phyloP scores from a whole-genome alignment of 2,113 vertebrate species.

The Poeciliopsis retropinna region DNA sequence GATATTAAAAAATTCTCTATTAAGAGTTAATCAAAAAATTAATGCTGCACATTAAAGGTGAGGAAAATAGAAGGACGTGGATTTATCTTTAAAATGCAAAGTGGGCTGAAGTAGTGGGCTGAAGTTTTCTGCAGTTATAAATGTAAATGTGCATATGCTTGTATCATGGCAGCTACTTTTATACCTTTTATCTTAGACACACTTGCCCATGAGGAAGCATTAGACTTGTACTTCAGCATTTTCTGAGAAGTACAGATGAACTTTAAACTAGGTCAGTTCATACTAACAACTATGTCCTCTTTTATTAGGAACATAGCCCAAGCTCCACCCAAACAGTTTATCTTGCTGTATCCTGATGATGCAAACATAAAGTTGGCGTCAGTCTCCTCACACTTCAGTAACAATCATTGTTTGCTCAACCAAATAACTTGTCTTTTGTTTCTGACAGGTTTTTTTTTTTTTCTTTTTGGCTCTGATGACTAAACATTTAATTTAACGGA shows the following conservation, averaged over 20 bases:
- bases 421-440: conserved; percentile 2
- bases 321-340: conserved; percentile 56
- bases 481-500: conserved; percentile 2
- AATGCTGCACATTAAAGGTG: not conserved
- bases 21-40: not conserved
- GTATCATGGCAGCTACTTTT: conserved; percentile 1
- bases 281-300: conserved; percentile 34
- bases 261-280: conserved; percentile 59
- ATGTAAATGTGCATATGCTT: conserved; percentile 6
- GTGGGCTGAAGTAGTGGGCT: not conserved
- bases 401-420: conserved; percentile 17
- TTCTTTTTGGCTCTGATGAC: conserved; percentile 4
- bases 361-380: conserved; percentile 40
- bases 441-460: not conserved
- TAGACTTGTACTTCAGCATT: conserved; percentile 43
- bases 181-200: conserved; percentile 7
- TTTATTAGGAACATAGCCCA: conserved; percentile 40
- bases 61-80: not conserved
- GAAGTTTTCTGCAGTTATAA: not conserved
- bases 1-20: not conserved
- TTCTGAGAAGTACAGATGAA: conserved; percentile 32
- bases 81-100: not conserved
- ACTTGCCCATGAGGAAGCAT: conserved; percentile 50
- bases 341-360: conserved; percentile 52
- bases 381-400: conserved; percentile 20